phyloP scores from a whole-genome alignment of 1,140 invertebrate species.

The Agrilus planipennis region DNA sequence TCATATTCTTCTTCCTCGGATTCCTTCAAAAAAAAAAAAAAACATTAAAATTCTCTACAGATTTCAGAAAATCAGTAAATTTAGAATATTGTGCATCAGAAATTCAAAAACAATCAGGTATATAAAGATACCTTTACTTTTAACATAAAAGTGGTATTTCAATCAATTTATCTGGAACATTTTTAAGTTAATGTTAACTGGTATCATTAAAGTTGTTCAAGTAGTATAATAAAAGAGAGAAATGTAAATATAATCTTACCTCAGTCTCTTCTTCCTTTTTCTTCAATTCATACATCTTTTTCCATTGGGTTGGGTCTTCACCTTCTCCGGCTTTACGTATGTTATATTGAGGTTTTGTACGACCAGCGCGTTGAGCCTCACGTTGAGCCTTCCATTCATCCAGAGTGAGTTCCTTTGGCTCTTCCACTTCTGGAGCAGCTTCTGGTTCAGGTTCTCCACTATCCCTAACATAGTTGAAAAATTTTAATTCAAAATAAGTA shows the following conservation, averaged over 20 bases:
- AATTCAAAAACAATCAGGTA: conserved; percentile 3
- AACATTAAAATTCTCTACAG: background rate
- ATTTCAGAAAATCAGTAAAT: background rate
- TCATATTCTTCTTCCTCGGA: conserved; percentile 58
- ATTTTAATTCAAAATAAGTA: background rate
- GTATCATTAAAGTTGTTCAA: no score
- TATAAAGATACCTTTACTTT: no score
- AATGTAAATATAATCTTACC: conserved; percentile 43
- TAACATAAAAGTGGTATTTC: no score
- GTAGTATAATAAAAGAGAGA: no score
- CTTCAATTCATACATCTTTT: conserved; percentile 76
- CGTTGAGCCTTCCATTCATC: conserved; percentile 81
- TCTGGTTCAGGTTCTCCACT: conserved; percentile 37
- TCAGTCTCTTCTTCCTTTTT: conserved; percentile 61
- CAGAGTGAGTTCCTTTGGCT: conserved; percentile 68
- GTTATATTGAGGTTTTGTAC: conserved; percentile 75
- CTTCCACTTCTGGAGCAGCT: conserved; percentile 51
- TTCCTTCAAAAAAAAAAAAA: conserved; percentile 14
- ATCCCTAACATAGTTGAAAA: conserved; percentile 17
- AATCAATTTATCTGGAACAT: no score
- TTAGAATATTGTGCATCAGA: background rate
- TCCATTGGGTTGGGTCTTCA: conserved; percentile 82
- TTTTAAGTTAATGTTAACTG: no score
- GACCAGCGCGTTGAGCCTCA: conserved; percentile 44
- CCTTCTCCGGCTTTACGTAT: conserved; percentile 85